Evolutionary conservation across 2,888 invertebrate species (phyloP).

Genomic region (Tipula vernalis): DNA sequence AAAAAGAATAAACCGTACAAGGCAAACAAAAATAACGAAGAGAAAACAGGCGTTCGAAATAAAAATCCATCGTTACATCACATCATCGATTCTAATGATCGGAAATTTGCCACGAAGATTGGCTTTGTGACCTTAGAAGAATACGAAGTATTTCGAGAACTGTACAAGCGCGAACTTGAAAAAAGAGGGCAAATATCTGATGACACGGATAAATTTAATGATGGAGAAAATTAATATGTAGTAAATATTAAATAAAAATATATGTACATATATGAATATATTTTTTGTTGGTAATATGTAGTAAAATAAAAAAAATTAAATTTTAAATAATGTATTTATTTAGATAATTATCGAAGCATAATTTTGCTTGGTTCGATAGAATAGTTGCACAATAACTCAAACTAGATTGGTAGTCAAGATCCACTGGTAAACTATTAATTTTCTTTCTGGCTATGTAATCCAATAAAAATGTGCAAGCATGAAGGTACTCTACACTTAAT

Average conservation of each 20-base stretch:
- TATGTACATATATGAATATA: too few species aligned
- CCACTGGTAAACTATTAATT: not conserved
- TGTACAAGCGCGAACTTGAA: slow-evolving; percentile 25
- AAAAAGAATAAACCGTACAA: slow-evolving; percentile 21
- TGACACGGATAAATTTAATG: slow-evolving; percentile 17
- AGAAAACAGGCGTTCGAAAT: slow-evolving; percentile 22
- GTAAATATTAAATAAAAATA: too few species aligned
- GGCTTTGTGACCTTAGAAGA: slow-evolving; percentile 29
- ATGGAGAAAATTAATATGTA: too few species aligned
- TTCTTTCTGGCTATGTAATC: not conserved
- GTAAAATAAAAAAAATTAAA: not conserved
- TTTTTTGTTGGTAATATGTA: too few species aligned
- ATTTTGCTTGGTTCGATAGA: not conserved
- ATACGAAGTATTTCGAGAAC: slow-evolving; percentile 31
- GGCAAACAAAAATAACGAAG: slow-evolving; percentile 22
- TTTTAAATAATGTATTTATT: not conserved
- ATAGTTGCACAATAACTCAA: not conserved
- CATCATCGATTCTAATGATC: slow-evolving; percentile 33
- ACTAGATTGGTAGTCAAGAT: not conserved
- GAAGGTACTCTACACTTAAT: not conserved
- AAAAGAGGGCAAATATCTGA: not conserved
- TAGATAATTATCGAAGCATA: not conserved
- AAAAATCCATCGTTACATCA: slow-evolving; percentile 30
- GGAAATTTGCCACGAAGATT: slow-evolving; percentile 32
- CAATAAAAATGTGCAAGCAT: not conserved